phyloP scores from a whole-genome alignment of 2,888 invertebrate species.

The Pyralis farinalis region DNA sequence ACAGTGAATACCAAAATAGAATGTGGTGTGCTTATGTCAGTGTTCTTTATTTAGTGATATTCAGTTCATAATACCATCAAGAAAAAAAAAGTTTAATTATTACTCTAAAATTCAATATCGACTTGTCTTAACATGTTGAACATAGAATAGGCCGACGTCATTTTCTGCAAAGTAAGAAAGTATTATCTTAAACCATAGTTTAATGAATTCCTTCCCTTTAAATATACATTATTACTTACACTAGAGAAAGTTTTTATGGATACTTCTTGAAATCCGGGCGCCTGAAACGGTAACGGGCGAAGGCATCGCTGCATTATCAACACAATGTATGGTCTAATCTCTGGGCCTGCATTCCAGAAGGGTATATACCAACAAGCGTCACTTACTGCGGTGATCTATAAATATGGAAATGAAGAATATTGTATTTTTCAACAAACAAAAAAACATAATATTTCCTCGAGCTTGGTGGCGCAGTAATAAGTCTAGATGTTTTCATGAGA shows the following conservation, averaged over 20 bases:
- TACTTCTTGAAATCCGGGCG: constrained; percentile 51
- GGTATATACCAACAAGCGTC: constrained; percentile 50
- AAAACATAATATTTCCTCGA: too few relatives aligned
- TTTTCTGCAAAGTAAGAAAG: constrained; percentile 43
- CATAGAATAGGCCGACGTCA: constrained; percentile 49
- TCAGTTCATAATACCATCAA: too few relatives aligned
- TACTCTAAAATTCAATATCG: constrained; percentile 21
- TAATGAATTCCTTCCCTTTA: background rate
- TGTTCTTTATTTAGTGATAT: too few relatives aligned
- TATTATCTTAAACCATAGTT: background rate
- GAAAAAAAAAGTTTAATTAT: too few relatives aligned
- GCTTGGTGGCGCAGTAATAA: too few relatives aligned
- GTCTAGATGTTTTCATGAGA: too few relatives aligned
- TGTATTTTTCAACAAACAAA: too few relatives aligned
- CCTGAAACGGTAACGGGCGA: constrained; percentile 42
- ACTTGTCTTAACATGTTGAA: constrained; percentile 58
- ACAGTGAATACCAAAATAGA: too few relatives aligned
- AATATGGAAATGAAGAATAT: background rate
- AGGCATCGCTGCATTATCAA: constrained; percentile 55
- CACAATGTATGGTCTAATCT: constrained; percentile 49
- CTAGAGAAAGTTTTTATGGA: constrained; percentile 55
- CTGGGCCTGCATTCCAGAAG: constrained; percentile 52
- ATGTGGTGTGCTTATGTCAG: too few relatives aligned
- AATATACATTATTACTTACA: constrained; percentile 30
- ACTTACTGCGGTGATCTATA: constrained; percentile 39